phyloP scores from a whole-genome alignment of 2,797 vertebrate genomes.

The Oceanodroma leucorhoa region DNA sequence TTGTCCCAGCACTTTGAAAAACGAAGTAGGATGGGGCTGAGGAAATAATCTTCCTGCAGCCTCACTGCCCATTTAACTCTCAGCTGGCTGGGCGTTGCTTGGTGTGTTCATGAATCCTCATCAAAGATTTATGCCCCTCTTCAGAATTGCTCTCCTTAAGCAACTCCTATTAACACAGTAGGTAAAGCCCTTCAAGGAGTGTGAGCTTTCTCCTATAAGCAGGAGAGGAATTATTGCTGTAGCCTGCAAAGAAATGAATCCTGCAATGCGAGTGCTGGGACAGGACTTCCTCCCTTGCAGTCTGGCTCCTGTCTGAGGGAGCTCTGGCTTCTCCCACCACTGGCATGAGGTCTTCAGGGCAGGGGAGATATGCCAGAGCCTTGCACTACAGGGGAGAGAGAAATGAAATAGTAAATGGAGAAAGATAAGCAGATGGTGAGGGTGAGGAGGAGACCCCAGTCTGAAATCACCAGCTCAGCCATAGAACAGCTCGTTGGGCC shows the following conservation, averaged over 20 bases:
- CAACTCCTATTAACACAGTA: not conserved
- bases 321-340: not conserved
- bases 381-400: not conserved
- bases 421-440: not conserved
- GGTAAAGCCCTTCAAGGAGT: not conserved
- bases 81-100: not conserved
- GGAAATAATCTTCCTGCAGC: not conserved
- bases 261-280: not conserved
- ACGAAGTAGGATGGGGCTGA: not conserved
- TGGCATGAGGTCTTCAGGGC: not conserved
- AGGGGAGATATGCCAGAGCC: not conserved
- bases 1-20: not conserved
- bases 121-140: not conserved
- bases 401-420: not conserved
- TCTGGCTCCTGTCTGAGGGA: not conserved
- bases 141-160: not conserved
- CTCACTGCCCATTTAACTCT: not conserved
- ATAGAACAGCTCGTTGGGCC: not conserved
- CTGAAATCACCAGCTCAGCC: not conserved
- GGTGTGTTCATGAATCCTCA: not conserved
- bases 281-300: not conserved
- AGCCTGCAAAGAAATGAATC: not conserved
- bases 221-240: not conserved
- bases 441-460: not conserved
- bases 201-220: not conserved